Percentiles rank a stretch among this genome's conserved stretches.
Conservation (phyloP, 2,113 vertebrate species). For the Paracyprichromis sp. region DNA sequence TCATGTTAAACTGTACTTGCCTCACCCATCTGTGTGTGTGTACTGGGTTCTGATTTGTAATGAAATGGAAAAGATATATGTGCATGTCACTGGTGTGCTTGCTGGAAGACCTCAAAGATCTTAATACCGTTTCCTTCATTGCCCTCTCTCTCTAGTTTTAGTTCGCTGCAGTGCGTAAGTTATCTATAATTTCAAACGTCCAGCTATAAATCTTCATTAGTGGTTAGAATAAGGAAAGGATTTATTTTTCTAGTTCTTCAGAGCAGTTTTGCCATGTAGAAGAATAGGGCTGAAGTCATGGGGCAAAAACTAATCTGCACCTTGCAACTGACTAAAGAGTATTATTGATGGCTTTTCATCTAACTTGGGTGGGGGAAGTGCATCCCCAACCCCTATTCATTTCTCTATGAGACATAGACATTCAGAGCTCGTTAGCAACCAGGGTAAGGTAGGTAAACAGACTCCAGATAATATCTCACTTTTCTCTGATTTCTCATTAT, state of each 20-base stretch:
- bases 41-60: not conserved
- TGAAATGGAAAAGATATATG: not conserved
- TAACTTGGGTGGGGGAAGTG: slow-evolving; percentile 24
- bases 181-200: slow-evolving; percentile 54
- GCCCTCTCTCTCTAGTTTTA: not conserved
- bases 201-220: slow-evolving; percentile 71
- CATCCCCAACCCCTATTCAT: not conserved
- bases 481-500: slow-evolving; percentile 39
- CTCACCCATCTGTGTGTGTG: not conserved
- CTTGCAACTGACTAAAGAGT: slow-evolving; percentile 33
- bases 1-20: not conserved
- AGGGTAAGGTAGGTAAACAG: slow-evolving; percentile 1
- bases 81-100: slow-evolving; percentile 11
- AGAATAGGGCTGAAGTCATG: slow-evolving; percentile 18
- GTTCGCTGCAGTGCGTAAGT: slow-evolving; percentile 57
- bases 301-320: slow-evolving; percentile 46
- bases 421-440: slow-evolving; percentile 50
- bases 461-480: slow-evolving; percentile 26
- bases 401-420: slow-evolving; percentile 6
- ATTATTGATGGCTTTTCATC: slow-evolving; percentile 57
- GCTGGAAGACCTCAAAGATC: slow-evolving; percentile 15
- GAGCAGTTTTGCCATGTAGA: slow-evolving; percentile 43
- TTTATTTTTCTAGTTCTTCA: slow-evolving; percentile 47
- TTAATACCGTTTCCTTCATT: not conserved
- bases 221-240: slow-evolving; percentile 34